These are phyloP conservation scores for Acanthornis magna DNA, from an alignment of 2,797 vertebrate genomes.

Conservation along the genomic window DNA sequence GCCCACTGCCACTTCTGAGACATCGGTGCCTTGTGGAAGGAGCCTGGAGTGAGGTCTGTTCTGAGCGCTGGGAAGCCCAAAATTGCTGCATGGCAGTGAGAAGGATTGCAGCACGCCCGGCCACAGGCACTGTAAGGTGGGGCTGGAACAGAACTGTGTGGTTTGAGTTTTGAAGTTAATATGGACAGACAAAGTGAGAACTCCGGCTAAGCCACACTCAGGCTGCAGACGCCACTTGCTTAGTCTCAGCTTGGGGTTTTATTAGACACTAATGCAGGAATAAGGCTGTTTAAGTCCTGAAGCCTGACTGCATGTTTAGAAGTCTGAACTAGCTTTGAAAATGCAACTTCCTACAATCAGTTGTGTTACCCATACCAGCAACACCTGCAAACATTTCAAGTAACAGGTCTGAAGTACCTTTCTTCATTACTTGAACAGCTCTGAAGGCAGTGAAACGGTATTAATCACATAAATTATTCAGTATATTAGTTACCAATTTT, in stretches of 20 bases:
- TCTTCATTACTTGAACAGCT: background rate
- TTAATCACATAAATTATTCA: conserved; percentile 6
- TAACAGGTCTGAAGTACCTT: background rate
- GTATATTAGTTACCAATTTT: background rate
- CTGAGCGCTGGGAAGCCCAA: background rate
- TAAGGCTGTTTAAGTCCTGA: background rate
- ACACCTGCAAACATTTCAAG: background rate
- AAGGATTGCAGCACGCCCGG: background rate
- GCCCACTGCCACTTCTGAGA: rapidly evolving
- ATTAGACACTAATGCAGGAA: background rate
- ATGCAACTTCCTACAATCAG: background rate
- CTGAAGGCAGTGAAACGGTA: background rate
- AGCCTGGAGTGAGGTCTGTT: background rate
- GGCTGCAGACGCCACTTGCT: background rate
- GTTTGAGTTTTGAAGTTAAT: background rate
- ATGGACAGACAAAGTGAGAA: background rate
- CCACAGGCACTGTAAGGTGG: background rate
- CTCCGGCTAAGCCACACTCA: background rate
- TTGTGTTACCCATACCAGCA: background rate
- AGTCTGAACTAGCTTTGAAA: background rate
- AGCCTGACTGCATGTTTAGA: background rate
- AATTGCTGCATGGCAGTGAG: background rate
- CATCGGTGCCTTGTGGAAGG: rapidly evolving
- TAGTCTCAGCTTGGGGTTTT: background rate
- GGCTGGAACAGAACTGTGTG: background rate